phyloP scores from a whole-genome alignment of 2,797 vertebrate species.

The Euphonia xanthogaster region DNA sequence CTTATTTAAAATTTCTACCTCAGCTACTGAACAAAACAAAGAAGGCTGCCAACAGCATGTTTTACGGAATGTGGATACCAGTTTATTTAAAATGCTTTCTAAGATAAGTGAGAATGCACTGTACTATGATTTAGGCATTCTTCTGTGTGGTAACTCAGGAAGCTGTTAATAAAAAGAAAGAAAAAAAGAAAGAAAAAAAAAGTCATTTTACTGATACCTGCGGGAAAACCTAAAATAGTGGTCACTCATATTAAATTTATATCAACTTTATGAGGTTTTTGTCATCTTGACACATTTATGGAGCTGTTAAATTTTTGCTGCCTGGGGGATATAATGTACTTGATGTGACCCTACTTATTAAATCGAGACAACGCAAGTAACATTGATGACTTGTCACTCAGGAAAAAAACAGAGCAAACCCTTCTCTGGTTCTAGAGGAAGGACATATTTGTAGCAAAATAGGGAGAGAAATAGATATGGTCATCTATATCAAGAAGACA shows the following conservation, averaged over 20 bases:
- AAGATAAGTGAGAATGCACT: constrained; percentile 30
- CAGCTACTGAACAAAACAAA: not conserved
- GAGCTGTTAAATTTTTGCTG: constrained; percentile 69
- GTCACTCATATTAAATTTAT: constrained; percentile 71
- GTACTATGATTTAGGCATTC: constrained; percentile 4
- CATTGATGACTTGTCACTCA: constrained; percentile 47
- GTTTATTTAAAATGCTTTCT: constrained; percentile 51
- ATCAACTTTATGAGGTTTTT: constrained; percentile 69
- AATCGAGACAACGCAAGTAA: constrained; percentile 33
- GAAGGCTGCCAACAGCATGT: not conserved
- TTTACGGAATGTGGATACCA: not conserved
- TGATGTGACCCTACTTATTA: constrained; percentile 65
- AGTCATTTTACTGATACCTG: constrained; percentile 61
- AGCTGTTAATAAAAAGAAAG: constrained; percentile 43
- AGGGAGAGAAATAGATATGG: not conserved
- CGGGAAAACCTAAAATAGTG: constrained; percentile 55
- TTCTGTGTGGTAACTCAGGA: constrained; percentile 31
- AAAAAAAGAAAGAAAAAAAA: not conserved
- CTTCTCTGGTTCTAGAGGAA: constrained; percentile 16
- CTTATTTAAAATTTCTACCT: not conserved
- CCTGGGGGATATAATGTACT: constrained; percentile 60
- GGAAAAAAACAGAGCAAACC: not conserved
- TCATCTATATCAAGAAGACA: not conserved
- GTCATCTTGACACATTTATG: constrained; percentile 73
- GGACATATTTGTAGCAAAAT: not conserved